Base-by-base conservation (phyloP, 1,140 invertebrate species). In the Drosophila azteca region DNA sequence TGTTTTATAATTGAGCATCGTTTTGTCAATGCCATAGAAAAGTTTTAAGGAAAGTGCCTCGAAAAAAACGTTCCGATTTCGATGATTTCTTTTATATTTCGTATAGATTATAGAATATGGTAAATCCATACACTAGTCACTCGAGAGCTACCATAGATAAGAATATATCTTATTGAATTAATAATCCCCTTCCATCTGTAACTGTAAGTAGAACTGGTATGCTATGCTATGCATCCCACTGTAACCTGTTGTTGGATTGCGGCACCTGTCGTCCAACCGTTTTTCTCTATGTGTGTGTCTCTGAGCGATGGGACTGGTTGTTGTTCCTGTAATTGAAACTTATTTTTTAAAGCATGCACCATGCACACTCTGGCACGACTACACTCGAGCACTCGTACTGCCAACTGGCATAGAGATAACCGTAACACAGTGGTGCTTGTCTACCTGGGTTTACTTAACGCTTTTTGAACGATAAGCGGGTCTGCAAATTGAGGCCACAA, bases 401-500 rank as follows among this genome's bases (percentile, higher is more conserved):
- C 17, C 17, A 20, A 20, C 17, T 20, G 17, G 17, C 63, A 68
- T 31, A n/a, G 63, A 55, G 45, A 75, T 45, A 60, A 44, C 54
- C 35, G 50, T 39, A 59, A 41, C 52, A 55, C 52, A 55, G 51
- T 13, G 13, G 6, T 70, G 65, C 63, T 63, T 67, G 62, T 41
- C 45, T 46, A 58, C 20, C 67, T 59, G 57, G 46, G 70, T 83
- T 84, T 71, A 65, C 80, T 76, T 84, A 76, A 68, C 71, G 74
- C 71, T 83, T 66, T 39, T 74, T 79, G 53, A 70, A 78, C 65
- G 79, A 83, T 84, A 83, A 83, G 63, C 67, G 63, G 54, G 46
- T 77, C 78, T 81, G 78, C 73, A 77, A 81, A 73, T 81, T 82
- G 79, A 74, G 78, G 79, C 73, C 73, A 73, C 50, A 81, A 13